phyloP scores from a whole-genome alignment of 1,140 invertebrate species.

The Diuraphis noxia region DNA sequence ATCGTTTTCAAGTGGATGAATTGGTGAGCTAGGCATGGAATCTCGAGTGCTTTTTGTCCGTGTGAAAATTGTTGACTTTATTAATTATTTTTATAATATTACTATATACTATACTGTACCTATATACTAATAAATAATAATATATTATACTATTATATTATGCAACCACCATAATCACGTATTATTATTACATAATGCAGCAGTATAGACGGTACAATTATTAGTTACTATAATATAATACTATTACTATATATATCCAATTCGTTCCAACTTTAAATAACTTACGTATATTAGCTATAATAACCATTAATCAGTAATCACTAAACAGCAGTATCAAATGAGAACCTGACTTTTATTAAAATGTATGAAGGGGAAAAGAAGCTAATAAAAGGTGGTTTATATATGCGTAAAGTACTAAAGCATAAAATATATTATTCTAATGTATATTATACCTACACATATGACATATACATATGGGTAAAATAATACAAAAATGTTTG shows the following conservation, averaged over 20 bases:
- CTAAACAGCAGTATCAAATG: neutral
- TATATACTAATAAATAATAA: neutral
- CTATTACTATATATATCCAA: no score
- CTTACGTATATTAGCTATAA: neutral
- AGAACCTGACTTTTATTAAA: neutral
- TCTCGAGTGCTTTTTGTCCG: slow-evolving; percentile 5
- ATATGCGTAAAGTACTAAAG: no score
- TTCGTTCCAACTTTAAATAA: neutral
- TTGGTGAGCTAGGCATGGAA: neutral
- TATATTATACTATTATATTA: no score
- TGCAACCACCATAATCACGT: neutral
- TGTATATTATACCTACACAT: no score
- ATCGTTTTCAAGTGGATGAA: slow-evolving; percentile 13
- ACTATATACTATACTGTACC: neutral
- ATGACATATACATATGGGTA: no score
- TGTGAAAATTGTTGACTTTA: slow-evolving; percentile 26
- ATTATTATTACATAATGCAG: neutral
- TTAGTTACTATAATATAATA: neutral
- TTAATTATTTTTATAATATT: neutral
- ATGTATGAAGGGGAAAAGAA: neutral
- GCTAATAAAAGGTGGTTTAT: no score
- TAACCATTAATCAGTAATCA: slow-evolving; percentile 1
- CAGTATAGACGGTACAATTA: neutral
- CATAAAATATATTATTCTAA: no score
- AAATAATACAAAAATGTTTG: no score